Percentiles rank a stretch among this genome's conserved stretches.
Conservation (phyloP, 2,113 vertebrate species). For the Nothoprocta pentlandii region DNA sequence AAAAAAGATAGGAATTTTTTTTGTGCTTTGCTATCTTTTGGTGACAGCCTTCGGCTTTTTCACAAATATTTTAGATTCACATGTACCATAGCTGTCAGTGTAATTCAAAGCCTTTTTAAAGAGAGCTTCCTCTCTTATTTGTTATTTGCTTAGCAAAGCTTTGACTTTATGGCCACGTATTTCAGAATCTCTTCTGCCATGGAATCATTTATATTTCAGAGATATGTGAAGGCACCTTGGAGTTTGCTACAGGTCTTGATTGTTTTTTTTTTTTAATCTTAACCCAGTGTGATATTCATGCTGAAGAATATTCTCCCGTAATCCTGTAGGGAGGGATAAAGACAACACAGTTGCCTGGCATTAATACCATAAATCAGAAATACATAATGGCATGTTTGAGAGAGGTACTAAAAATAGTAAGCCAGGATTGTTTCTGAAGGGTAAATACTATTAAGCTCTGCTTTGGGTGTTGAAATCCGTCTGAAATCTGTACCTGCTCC, state of each 20-base stretch:
- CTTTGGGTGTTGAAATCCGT: slow-evolving; percentile 17
- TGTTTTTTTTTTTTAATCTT: slow-evolving; percentile 62
- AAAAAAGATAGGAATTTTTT: not conserved
- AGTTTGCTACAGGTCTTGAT: slow-evolving; percentile 55
- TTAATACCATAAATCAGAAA: slow-evolving; percentile 61
- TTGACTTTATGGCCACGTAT: slow-evolving; percentile 67
- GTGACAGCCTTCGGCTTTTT: slow-evolving; percentile 45
- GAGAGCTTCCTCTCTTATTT: slow-evolving; percentile 60
- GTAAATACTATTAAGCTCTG: not conserved
- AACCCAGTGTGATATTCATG: slow-evolving; percentile 30
- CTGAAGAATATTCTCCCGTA: slow-evolving; percentile 58
- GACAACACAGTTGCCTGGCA: slow-evolving; percentile 34
- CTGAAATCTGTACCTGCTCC: not conserved
- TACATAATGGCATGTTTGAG: slow-evolving; percentile 24
- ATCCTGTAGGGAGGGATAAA: slow-evolving; percentile 49
- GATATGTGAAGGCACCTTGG: slow-evolving; percentile 22
- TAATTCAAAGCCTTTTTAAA: slow-evolving; percentile 69
- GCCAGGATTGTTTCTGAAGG: slow-evolving; percentile 24
- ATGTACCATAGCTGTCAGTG: not conserved
- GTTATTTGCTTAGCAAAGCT: slow-evolving; percentile 74
- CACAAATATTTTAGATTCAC: slow-evolving; percentile 27
- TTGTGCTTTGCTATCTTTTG: not conserved
- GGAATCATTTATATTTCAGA: slow-evolving; percentile 62
- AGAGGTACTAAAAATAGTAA: slow-evolving; percentile 54
- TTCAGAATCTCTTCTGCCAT: slow-evolving; percentile 69